Base-by-base conservation (phyloP, 1,140 invertebrate species). In the Tenebrio molitor region DNA sequence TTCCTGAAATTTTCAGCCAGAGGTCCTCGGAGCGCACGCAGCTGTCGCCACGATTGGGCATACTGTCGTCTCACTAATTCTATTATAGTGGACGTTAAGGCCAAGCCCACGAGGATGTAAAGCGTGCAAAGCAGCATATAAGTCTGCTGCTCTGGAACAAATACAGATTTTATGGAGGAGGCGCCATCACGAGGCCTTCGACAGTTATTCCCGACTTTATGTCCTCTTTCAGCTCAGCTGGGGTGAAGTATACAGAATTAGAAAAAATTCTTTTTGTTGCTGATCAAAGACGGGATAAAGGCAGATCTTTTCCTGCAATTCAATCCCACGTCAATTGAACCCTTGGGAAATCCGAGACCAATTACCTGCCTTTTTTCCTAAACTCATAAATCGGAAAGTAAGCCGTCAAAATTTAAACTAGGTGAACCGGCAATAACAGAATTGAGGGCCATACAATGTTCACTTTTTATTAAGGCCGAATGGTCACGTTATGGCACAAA, bases 51-150 rank as follows among this genome's bases (percentile, higher is more conserved):
- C 66, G 92, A 94, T 74, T 93, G 89, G 5, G 92, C 92, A 82
- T 96, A 96, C 80, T 95, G 93, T 63, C 91, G 84, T 58, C 93
- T 84, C 29, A 95, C 93, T 70, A 95, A 84, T 83, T 97, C 96
- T 77, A 97, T 97, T 75, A 97, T 97, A 73, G 97, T 98, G 0
- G 95, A 95, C 1, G 97, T 97, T 41, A 99, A 82, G 1, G 96
- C 95, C 82, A 99, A 86, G 2, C 97, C 97, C 68, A 98, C 91
- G 64, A 98, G 86, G 75, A 98, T 95, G 84, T 98, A 99, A 70
- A 97, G 79, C 0, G 95, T 96, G 82, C 95, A 97, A 0, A 95
- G 84, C 64, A 97, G 84, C 90, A 97, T 95, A 82, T 96, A 96
- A 75, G 92, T 91, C 19, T 92, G 92, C 78, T 92, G 90, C 77